phyloP scores from a whole-genome alignment of 2,888 invertebrate genomes.

The Drosophila borborema region DNA sequence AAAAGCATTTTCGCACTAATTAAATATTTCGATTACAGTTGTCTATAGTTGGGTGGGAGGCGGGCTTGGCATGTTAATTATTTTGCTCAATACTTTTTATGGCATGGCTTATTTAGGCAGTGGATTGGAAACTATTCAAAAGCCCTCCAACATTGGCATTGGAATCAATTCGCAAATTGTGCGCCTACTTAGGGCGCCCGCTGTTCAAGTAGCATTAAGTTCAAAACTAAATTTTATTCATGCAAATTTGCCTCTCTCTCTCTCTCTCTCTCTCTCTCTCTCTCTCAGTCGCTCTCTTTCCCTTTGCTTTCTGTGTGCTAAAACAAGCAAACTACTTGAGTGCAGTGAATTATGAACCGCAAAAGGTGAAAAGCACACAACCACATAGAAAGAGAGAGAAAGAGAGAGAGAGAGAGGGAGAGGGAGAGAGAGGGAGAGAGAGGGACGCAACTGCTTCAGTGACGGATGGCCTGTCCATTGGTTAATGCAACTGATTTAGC shows the following conservation, averaged over 20 bases:
- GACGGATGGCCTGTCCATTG: slow-evolving; percentile 38
- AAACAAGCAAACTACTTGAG: slow-evolving; percentile 64
- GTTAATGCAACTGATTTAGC: slow-evolving; percentile 76
- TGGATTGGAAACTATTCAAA: slow-evolving; percentile 73
- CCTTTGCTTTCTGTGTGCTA: slow-evolving; percentile 16
- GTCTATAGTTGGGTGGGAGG: slow-evolving; percentile 2
- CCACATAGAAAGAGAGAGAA: slow-evolving; percentile 2
- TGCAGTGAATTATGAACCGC: slow-evolving; percentile 72
- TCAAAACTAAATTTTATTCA: slow-evolving; percentile 71
- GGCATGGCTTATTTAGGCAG: slow-evolving; percentile 58
- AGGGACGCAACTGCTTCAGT: too few relatives aligned
- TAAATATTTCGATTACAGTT: slow-evolving; percentile 79
- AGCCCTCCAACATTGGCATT: slow-evolving; percentile 31
- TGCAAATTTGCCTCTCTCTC: slow-evolving; percentile 55
- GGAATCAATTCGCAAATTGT: slow-evolving; percentile 49
- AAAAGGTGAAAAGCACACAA: slow-evolving; percentile 63
- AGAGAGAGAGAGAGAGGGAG: neutral
- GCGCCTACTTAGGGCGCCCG: slow-evolving; percentile 64
- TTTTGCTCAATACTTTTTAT: slow-evolving; percentile 37
- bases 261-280: slow-evolving; percentile 6
- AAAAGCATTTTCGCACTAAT: slow-evolving; percentile 81
- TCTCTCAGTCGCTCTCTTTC: neutral
- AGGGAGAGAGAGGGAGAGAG: neutral
- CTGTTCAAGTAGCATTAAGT: slow-evolving; percentile 29
- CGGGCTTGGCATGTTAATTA: slow-evolving; percentile 58